phyloP scores from a whole-genome alignment of 2,797 vertebrate genomes.

The Perodicticus potto region DNA sequence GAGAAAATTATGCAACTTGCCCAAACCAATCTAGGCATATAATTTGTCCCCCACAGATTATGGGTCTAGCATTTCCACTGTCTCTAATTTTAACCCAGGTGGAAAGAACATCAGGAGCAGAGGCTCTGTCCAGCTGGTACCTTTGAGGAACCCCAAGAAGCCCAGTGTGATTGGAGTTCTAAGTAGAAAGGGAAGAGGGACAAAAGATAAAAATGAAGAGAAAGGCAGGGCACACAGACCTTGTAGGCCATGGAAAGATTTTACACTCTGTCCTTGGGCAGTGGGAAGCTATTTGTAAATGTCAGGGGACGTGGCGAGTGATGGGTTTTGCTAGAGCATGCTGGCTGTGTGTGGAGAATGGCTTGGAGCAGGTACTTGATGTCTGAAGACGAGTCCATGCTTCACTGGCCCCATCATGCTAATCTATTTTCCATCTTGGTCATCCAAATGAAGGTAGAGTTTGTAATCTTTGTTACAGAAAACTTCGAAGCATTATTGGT shows the following conservation, averaged over 20 bases:
- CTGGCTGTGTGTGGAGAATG: slow-evolving; percentile 32
- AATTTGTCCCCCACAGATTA: slow-evolving; percentile 82
- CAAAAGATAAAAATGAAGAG: slow-evolving; percentile 53
- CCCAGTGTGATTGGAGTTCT: slow-evolving; percentile 57
- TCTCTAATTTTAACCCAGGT: slow-evolving; percentile 79
- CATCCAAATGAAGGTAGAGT: not conserved
- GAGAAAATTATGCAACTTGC: slow-evolving; percentile 79
- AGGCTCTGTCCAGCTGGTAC: slow-evolving; percentile 71
- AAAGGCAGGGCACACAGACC: not conserved
- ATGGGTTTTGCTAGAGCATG: not conserved
- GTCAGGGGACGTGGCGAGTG: not conserved
- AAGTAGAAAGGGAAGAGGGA: slow-evolving; percentile 48
- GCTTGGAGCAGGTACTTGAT: not conserved
- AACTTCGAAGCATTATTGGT: not conserved
- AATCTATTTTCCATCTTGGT: slow-evolving; percentile 44
- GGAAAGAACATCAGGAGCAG: slow-evolving; percentile 68
- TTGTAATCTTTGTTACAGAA: slow-evolving; percentile 50
- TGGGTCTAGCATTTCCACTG: slow-evolving; percentile 77
- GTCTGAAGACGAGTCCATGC: not conserved
- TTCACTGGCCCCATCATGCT: not conserved
- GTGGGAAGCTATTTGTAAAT: slow-evolving; percentile 59
- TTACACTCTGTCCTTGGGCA: slow-evolving; percentile 24
- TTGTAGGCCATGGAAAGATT: slow-evolving; percentile 46
- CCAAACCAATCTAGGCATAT: slow-evolving; percentile 75
- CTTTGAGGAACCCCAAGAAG: slow-evolving; percentile 81